Evolutionary conservation across 1,140 invertebrate species (phyloP).

Genomic region (Pseudomyrmex cubaensis): DNA sequence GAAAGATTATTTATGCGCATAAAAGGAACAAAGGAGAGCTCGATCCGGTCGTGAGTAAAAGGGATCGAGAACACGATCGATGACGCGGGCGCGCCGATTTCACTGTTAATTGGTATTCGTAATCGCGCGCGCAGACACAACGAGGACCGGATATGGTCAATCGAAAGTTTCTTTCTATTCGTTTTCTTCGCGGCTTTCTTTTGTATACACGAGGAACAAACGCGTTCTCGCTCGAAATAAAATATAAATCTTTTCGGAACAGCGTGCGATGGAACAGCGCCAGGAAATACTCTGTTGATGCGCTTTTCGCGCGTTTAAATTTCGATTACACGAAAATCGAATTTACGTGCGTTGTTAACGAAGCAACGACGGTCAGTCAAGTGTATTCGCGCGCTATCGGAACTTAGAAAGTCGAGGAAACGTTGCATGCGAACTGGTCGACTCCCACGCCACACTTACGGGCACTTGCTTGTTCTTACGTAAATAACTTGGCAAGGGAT

Average conservation of each 20-base stretch:
- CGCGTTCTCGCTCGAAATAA: neutral
- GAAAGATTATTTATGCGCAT: too few relatives aligned
- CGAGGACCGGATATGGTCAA: neutral
- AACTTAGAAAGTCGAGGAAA: slow-evolving; percentile 60
- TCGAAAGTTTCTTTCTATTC: slow-evolving; percentile 18
- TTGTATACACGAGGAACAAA: neutral
- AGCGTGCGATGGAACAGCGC: too few relatives aligned
- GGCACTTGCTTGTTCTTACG: slow-evolving; percentile 49
- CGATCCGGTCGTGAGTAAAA: slow-evolving; percentile 1
- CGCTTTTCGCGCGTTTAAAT: too few relatives aligned
- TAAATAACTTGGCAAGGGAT: slow-evolving; percentile 39
- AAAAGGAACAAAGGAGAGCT: neutral
- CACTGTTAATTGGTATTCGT: slow-evolving; percentile 57
- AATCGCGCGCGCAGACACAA: slow-evolving; percentile 17
- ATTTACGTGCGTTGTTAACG: neutral
- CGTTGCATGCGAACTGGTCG: slow-evolving; percentile 53
- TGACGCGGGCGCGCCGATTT: slow-evolving; percentile 16
- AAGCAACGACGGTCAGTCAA: slow-evolving; percentile 30
- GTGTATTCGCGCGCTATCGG: slow-evolving; percentile 27
- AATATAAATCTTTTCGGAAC: neutral
- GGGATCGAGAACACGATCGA: neutral
- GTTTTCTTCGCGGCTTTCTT: neutral
- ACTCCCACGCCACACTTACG: slow-evolving; percentile 56
- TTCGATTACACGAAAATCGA: neutral
- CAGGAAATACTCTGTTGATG: too few relatives aligned